Conservation (phyloP, 2,888 invertebrate genomes). For the Tipula lateralis region DNA sequence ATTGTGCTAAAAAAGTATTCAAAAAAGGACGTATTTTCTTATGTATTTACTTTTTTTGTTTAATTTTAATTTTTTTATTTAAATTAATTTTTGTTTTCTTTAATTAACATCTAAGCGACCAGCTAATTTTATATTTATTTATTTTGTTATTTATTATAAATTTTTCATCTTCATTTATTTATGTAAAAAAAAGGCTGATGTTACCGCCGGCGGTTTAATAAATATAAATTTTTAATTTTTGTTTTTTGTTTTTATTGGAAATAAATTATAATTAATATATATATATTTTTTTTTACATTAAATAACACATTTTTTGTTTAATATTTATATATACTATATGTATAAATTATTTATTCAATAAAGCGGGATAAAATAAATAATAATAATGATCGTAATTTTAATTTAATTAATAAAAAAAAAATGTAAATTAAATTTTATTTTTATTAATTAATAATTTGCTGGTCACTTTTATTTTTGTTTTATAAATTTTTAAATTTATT, state of each 20-base stretch:
- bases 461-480: neutral
- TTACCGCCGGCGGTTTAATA: constrained; percentile 25
- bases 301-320: neutral
- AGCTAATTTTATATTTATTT: constrained; percentile 26
- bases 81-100: neutral
- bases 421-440: constrained; percentile 11
- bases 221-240: constrained; percentile 4
- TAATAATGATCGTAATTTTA: neutral
- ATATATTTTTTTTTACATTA: constrained; percentile 12
- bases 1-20: constrained; percentile 31
- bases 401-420: too few species aligned
- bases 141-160: neutral
- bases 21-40: constrained; percentile 30
- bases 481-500: neutral
- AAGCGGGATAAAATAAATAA: neutral
- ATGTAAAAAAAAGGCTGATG: neutral
- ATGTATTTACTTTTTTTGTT: constrained; percentile 20
- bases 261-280: neutral
- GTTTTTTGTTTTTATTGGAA: neutral
- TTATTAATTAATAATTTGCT: constrained; percentile 13
- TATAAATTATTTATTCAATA: neutral
- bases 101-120: constrained; percentile 28
- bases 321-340: constrained; percentile 9
- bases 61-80: constrained; percentile 24
- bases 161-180: neutral